phyloP scores from a whole-genome alignment of 1,140 invertebrate species.

The Drosophila grimshawi region DNA sequence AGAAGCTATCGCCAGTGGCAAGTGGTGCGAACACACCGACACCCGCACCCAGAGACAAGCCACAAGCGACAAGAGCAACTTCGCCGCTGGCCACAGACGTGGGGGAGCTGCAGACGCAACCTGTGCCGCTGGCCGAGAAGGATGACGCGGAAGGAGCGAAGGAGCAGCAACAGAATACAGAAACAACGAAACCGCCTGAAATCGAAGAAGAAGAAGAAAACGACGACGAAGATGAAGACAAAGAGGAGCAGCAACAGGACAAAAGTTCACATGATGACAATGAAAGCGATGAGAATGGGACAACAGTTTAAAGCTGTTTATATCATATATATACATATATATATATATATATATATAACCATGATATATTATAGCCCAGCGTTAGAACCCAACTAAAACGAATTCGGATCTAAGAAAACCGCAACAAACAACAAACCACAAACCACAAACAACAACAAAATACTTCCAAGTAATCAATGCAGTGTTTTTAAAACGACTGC shows the following conservation, averaged over 20 bases:
- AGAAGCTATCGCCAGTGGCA: constrained; percentile 22
- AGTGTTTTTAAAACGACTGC: constrained; percentile 74
- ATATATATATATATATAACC: constrained; percentile 16
- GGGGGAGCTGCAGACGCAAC: too few relatives aligned
- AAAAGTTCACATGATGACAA: constrained; percentile 5
- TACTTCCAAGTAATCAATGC: constrained; percentile 69
- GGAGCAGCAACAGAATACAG: not conserved
- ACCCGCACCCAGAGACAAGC: too few relatives aligned
- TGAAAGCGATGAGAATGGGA: constrained; percentile 23
- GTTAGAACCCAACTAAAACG: constrained; percentile 14
- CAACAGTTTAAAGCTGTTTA: constrained; percentile 50
- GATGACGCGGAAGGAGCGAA: constrained; percentile 9
- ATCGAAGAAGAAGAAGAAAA: not conserved
- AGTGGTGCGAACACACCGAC: not conserved
- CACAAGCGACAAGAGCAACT: too few relatives aligned
- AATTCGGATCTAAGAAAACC: constrained; percentile 19
- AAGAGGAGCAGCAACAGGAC: constrained; percentile 9
- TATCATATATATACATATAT: not conserved
- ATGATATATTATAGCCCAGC: constrained; percentile 14
- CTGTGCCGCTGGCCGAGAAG: not conserved
- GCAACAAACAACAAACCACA: constrained; percentile 25
- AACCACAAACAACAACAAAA: constrained; percentile 38
- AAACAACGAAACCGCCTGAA: constrained; percentile 7
- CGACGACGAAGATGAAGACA: not conserved
- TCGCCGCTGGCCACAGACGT: too few relatives aligned